Percentiles rank a stretch among this genome's conserved stretches.
phyloP scores from a whole-genome alignment of 2,888 invertebrate species.

The Cataglyphis rosenhaueri region DNA sequence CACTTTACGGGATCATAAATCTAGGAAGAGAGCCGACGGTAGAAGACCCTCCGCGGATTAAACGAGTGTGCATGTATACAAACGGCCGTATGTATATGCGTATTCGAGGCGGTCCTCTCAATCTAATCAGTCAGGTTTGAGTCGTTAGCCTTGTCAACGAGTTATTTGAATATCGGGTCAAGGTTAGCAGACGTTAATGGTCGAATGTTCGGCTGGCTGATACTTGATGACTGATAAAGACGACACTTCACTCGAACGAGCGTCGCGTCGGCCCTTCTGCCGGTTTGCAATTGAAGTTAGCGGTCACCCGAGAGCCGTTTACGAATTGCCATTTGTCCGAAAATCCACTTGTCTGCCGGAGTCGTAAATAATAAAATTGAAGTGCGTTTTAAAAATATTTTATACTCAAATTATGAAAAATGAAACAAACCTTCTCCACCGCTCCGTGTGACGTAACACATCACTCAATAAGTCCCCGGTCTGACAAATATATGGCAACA shows the following conservation, averaged over 20 bases:
- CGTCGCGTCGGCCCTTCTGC: background rate
- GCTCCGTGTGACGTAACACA: too few species aligned
- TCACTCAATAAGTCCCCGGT: too few species aligned
- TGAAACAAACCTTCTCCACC: too few species aligned
- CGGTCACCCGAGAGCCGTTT: background rate
- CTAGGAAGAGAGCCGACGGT: slow-evolving; percentile 36
- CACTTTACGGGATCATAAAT: slow-evolving; percentile 41
- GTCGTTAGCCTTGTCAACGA: slow-evolving; percentile 76
- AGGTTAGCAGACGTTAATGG: slow-evolving; percentile 72
- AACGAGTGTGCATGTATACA: slow-evolving; percentile 31
- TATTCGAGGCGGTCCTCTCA: slow-evolving; percentile 56
- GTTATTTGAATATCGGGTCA: slow-evolving; percentile 79
- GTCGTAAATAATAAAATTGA: background rate
- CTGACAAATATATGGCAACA: too few species aligned
- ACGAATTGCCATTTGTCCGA: background rate
- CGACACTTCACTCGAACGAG: slow-evolving; percentile 48
- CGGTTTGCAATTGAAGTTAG: slow-evolving; percentile 20
- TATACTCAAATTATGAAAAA: background rate
- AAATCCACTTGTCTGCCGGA: background rate
- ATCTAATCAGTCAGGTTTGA: slow-evolving; percentile 80
- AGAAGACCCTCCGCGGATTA: background rate
- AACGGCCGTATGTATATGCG: slow-evolving; percentile 41
- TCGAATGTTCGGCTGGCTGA: slow-evolving; percentile 60
- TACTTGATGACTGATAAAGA: slow-evolving; percentile 65
- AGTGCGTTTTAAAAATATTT: background rate